Conservation (phyloP, 2,888 invertebrate species). For the Scaptomyza tumidula region DNA sequence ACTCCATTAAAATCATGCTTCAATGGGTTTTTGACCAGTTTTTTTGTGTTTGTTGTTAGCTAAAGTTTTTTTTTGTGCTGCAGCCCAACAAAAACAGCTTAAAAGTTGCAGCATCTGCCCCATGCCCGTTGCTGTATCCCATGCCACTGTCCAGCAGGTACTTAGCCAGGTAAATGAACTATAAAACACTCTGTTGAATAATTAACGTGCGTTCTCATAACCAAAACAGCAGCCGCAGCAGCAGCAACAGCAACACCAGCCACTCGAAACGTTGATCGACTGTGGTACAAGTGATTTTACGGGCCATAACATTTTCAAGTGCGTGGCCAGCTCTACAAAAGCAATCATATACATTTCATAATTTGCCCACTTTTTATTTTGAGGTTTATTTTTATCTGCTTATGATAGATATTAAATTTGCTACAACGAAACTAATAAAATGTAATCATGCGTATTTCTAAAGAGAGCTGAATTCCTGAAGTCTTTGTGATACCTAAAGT, state of each 20-base stretch:
- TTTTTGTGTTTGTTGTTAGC: constrained; percentile 51
- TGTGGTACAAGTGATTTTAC: constrained; percentile 9
- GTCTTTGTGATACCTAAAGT: background rate
- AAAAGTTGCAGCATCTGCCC: constrained; percentile 31
- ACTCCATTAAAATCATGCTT: constrained; percentile 72
- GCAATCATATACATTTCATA: background rate
- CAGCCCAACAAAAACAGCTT: constrained; percentile 36
- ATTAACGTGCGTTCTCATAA: constrained; percentile 58
- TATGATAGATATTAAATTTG: background rate
- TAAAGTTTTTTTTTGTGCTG: constrained; percentile 51
- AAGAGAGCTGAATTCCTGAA: background rate
- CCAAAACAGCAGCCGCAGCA: constrained; percentile 22
- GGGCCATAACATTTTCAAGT: background rate
- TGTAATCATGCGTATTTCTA: background rate
- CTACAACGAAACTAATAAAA: background rate
- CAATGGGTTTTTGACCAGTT: constrained; percentile 77
- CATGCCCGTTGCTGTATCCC: no score
- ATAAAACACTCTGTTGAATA: constrained; percentile 67
- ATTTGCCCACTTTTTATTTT: background rate
- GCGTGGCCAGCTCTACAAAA: background rate
- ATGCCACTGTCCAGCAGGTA: constrained; percentile 16
- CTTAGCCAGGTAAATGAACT: constrained; percentile 74
- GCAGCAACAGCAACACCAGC: constrained; percentile 9
- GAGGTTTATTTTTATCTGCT: background rate
- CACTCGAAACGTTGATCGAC: constrained; percentile 43